Base-by-base conservation (phyloP, 2,113 vertebrate species). In the Protobothrops mucrosquamatus region DNA sequence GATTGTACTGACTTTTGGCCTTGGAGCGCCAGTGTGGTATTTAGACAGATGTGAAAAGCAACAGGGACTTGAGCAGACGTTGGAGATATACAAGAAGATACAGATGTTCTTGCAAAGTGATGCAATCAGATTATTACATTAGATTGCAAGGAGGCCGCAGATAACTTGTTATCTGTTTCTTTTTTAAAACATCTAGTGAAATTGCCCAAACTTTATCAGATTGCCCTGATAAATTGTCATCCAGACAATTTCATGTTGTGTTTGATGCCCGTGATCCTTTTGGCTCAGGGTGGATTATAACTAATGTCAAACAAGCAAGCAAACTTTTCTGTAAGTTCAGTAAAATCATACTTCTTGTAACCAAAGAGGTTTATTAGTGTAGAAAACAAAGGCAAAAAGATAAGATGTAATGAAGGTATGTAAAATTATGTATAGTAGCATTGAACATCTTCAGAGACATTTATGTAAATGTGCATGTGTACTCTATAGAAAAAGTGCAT, bases 81-180 rank as follows among this genome's bases (percentile, higher is more conserved):
- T 97, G 96, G 85, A 92, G 91, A 94, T n/a, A 95, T 89, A 10
- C 88, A 96, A 93, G 94, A 95, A 8, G 90, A 95, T 95, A 91
- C n/a, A 96, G 91, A 94, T n/a, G 69, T 96, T 96, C 96, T 95
- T 95, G 91, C 87, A 97, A 97, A 96, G 89, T 91, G 91, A 96
- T 92, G 86, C 92, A 95, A 95, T 87, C 48, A 94, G 94, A 90
- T 92, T 93, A 93, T 95, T 87, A 95, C 57, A 88, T 54, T 91
- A 92, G 92, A 96, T 0, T 90, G 29, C 89, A 96, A 95, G 95
- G 59, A 59, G 91, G 92, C 39, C 11, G 51, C 0, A 59, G 95
- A 93, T n/a, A 96, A 94, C 64, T 94, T 92, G 57, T 93, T 95
- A 88, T 93, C 92, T 94, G 52, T 94, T 34, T 94, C 92, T 85